Evolutionary conservation across 1,140 invertebrate species (phyloP).

Genomic region (Aphelinus atriplicis): DNA sequence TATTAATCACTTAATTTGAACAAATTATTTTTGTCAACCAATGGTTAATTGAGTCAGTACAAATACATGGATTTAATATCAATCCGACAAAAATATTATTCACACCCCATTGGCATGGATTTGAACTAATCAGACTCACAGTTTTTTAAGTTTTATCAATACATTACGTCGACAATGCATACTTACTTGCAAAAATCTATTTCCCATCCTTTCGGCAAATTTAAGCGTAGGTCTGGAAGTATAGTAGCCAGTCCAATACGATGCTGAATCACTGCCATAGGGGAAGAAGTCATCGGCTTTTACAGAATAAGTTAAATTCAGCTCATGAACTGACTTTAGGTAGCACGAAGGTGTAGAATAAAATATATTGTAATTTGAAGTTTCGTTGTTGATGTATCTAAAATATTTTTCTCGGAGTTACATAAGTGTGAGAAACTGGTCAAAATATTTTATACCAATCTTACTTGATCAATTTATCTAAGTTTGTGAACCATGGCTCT

Average conservation of each 20-base stretch:
- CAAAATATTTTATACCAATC: too few relatives aligned
- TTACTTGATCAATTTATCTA: slow-evolving; percentile 90
- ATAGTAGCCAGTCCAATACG: slow-evolving; percentile 96
- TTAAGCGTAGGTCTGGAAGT: slow-evolving; percentile 89
- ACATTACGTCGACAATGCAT: too few relatives aligned
- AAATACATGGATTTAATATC: neutral
- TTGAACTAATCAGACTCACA: too few relatives aligned
- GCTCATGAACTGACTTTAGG: slow-evolving; percentile 80
- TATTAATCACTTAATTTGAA: neutral
- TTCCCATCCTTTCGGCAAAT: slow-evolving; percentile 78
- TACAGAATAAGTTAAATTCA: slow-evolving; percentile 72
- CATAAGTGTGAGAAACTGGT: neutral
- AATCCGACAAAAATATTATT: too few relatives aligned
- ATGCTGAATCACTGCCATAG: slow-evolving; percentile 83
- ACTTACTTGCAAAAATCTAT: slow-evolving; percentile 83
- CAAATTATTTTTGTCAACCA: neutral
- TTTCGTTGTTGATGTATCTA: slow-evolving; percentile 68
- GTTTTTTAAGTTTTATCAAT: too few relatives aligned
- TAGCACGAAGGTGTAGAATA: slow-evolving; percentile 98
- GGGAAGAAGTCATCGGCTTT: slow-evolving; percentile 92
- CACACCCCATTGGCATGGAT: too few relatives aligned
- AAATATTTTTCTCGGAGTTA: neutral
- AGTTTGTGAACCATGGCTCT: slow-evolving; percentile 82
- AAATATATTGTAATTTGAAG: slow-evolving; percentile 78
- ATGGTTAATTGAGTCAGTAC: slow-evolving; percentile 8